phyloP scores from a whole-genome alignment of 1,140 invertebrate genomes.

The Xylocopa sonorina region DNA sequence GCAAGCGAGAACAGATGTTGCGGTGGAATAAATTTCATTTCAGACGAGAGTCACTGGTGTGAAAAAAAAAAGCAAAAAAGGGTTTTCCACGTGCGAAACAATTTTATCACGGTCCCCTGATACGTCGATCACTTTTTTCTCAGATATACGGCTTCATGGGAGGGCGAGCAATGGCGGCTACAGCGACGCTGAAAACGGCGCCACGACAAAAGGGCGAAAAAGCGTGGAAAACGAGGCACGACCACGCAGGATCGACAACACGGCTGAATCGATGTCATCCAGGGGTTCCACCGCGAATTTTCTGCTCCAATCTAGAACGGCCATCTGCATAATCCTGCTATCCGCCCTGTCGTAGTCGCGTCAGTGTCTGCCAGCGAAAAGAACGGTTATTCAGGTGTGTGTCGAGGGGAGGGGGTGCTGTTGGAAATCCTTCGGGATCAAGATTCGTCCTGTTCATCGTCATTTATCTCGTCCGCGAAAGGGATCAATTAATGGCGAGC shows the following conservation, averaged over 20 bases:
- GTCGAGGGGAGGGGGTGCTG: too few relatives aligned
- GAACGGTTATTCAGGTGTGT: conserved; percentile 34
- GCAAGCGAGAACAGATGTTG: too few relatives aligned
- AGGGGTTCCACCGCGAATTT: conserved; percentile 52
- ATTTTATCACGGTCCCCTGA: neutral
- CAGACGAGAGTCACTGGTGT: too few relatives aligned
- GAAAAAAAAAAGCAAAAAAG: neutral
- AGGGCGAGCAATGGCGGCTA: conserved; percentile 39
- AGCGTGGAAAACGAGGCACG: conserved; percentile 55
- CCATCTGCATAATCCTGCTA: conserved; percentile 59
- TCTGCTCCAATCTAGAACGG: conserved; percentile 37
- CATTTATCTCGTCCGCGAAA: conserved; percentile 54
- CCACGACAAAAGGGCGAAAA: conserved; percentile 48
- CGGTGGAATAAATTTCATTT: too few relatives aligned
- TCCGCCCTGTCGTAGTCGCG: conserved; percentile 61
- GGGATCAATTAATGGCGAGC: conserved; percentile 59
- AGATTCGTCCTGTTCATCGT: conserved; percentile 45
- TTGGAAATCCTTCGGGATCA: conserved; percentile 46
- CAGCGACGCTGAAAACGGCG: conserved; percentile 54
- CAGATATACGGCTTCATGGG: conserved; percentile 45
- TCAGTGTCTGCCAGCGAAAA: conserved; percentile 25
- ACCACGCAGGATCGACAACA: conserved; percentile 74
- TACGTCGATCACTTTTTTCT: conserved; percentile 20
- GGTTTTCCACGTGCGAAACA: neutral
- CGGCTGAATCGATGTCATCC: conserved; percentile 79